phyloP scores from a whole-genome alignment of 2,113 vertebrate species.

The Lipophrys pholis region DNA sequence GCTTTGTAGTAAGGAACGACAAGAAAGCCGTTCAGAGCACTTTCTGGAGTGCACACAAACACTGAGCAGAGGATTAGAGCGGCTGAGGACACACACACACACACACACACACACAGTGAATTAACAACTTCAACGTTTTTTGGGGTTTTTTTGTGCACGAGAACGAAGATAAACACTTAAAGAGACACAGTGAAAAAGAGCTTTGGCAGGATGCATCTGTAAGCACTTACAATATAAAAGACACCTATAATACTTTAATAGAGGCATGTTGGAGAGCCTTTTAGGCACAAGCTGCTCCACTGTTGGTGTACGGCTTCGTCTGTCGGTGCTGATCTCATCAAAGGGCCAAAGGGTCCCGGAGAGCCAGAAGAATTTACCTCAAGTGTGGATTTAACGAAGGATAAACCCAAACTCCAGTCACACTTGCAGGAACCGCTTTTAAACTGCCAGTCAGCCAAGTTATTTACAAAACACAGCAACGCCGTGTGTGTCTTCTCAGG shows the following conservation, averaged over 20 bases:
- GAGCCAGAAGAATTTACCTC: constrained; percentile 58
- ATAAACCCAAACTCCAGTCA: constrained; percentile 61
- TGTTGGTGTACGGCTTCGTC: constrained; percentile 55
- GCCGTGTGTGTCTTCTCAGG: constrained; percentile 76
- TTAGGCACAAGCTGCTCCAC: constrained; percentile 66
- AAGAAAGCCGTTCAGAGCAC: constrained; percentile 10
- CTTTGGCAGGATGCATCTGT: constrained; percentile 77
- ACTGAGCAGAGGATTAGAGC: constrained; percentile 58
- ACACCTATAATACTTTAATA: constrained; percentile 75
- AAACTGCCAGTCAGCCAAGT: constrained; percentile 48
- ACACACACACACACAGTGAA: constrained; percentile 9
- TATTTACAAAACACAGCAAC: constrained; percentile 19
- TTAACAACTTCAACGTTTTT: constrained; percentile 63
- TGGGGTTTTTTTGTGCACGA: constrained; percentile 48
- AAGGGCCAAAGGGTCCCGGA: constrained; percentile 46
- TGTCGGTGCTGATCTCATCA: constrained; percentile 64
- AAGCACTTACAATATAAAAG: constrained; percentile 78
- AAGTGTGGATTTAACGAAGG: constrained; percentile 64
- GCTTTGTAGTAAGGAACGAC: constrained; percentile 53
- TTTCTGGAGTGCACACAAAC: constrained; percentile 31
- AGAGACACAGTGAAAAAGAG: constrained; percentile 56
- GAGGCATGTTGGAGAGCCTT: constrained; percentile 63
- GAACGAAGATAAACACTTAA: constrained; percentile 76
- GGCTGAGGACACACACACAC: constrained; percentile 19
- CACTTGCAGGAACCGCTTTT: constrained; percentile 46